Base-by-base conservation (phyloP, 2,113 vertebrate genomes). In the Corythoichthys haematopterus region DNA sequence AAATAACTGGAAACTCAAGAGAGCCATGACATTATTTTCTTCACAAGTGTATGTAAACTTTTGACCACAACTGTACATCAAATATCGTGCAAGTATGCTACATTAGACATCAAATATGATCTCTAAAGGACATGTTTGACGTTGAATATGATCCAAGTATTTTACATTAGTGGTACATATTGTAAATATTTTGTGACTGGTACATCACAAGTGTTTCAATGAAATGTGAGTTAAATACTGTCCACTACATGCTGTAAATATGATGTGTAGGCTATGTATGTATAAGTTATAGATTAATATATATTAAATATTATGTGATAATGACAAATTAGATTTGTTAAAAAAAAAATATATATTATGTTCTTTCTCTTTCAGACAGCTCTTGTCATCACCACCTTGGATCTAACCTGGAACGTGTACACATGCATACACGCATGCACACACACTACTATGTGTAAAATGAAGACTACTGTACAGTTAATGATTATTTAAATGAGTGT, bases 401-500 rank as follows among this genome's bases (percentile, higher is more conserved):
- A 28, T 38, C 48, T 37, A 15, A 37, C 66, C 35, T 75, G 69
- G 20, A 43, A 43, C 56, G 10, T 75, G 38, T 7, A 0, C 69
- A 52, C 40, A 52, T 35, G 28, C 66, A 4, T 55, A 36, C 47
- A 60, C 52, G 6, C 60, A 52, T 13, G n/a, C 60, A 48, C 53
- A 47, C 38, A 48, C 38, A 63, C 62, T 2, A 15, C 38, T 45
- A 53, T 10, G 6, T 33, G 20, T 62, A 62, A 62, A n/a, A 46
- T 46, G 59, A 36, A 70, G 37, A 47, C 35, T 64, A 37, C 20
- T 60, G 62, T 64, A 62, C 56, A 70, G 66, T 37, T 62, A 40
- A 62, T 33, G 20, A 46, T 61, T n/a, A 61, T 20, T 61, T 13
- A 46, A 46, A 46, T 45, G 7, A 45, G 16, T 61, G 60, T 20